Evolutionary conservation across 2,797 vertebrate genomes (phyloP), one percentile per base, ranked within the genome.

Genomic region (Zalophus californianus): DNA sequence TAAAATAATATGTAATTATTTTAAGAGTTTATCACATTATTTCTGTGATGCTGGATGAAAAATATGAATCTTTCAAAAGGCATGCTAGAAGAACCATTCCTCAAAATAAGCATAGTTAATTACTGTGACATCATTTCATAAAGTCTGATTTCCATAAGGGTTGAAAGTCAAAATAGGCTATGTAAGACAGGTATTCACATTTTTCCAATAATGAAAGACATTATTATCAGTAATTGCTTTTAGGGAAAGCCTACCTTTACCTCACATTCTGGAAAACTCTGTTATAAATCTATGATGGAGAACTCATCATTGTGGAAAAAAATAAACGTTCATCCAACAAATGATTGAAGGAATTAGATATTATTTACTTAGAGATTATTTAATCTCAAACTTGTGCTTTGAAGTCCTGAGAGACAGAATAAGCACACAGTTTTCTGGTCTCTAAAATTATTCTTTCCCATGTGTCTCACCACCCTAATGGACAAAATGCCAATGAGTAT

Each of bases 11-110:
- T 16, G 11, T 77, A 50, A 77, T 93, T 96, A 78, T 60, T 80
- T 82, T 88, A 90, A 64, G 62, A 90, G 52, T 68, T 96, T 93
- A 87, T 82, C n/a, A 44, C 83, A 87, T 27, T 91, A 70, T 90
- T 84, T 94, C 54, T 89, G 18, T 86, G 25, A 15, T 68, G 7
- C 25, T 85, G 38, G 29, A 18, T 78, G 41, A 62, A 80, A 80
- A 92, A 75, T 75, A 58, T 73, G 23, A 27, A 32, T 82, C 14
- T 91, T 94, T 96, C 32, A 66, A 80, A 95, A 90, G 72, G 8
- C 75, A 75, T 86, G 21, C 2, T 52, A 6, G 41, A 48, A 80
- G 41, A 70, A 52, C 20, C 12, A 27, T 60, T 84, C 50, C 82
- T 94, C 41, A 92, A 86, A 87, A 83, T 60, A 60, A 52, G 12